These are phyloP conservation scores for Octodonta nipae DNA, from an alignment of 2,888 invertebrate species.

Conservation along the genomic window DNA sequence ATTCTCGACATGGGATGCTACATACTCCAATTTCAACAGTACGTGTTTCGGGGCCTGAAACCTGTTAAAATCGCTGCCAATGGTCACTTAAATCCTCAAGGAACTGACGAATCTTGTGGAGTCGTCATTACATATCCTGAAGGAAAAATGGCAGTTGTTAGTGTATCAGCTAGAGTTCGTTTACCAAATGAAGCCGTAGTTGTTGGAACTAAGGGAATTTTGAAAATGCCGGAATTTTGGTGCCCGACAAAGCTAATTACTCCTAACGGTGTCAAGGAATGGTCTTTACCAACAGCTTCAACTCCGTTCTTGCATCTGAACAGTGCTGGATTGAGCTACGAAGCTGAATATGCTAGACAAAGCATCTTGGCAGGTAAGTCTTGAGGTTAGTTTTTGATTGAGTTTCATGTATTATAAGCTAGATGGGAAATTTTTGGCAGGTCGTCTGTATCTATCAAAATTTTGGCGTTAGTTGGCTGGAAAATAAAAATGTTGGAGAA, in stretches of 20 bases:
- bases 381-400: not conserved
- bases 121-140: conserved; percentile 51
- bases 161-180: conserved; percentile 42
- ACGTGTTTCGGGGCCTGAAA: conserved; percentile 50
- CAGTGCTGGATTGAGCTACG: conserved; percentile 60
- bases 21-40: conserved; percentile 55
- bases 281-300: conserved; percentile 46
- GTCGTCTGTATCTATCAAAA: too few species aligned
- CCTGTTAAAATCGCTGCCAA: conserved; percentile 54
- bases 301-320: conserved; percentile 40
- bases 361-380: conserved; percentile 50
- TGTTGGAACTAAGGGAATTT: conserved; percentile 54
- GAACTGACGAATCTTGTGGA: conserved; percentile 55
- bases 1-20: conserved; percentile 69
- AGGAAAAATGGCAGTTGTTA: conserved; percentile 49
- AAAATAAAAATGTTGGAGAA: too few species aligned
- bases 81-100: conserved; percentile 56
- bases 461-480: too few species aligned
- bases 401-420: not conserved
- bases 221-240: conserved; percentile 59
- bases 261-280: conserved; percentile 47
- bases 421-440: too few species aligned
- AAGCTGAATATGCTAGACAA: conserved; percentile 62
- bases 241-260: conserved; percentile 53
- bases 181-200: conserved; percentile 52